Evolutionary conservation across 2,888 invertebrate species (phyloP), one percentile per base, ranked within the genome.

Genomic region (Pseudococcus viburni): DNA sequence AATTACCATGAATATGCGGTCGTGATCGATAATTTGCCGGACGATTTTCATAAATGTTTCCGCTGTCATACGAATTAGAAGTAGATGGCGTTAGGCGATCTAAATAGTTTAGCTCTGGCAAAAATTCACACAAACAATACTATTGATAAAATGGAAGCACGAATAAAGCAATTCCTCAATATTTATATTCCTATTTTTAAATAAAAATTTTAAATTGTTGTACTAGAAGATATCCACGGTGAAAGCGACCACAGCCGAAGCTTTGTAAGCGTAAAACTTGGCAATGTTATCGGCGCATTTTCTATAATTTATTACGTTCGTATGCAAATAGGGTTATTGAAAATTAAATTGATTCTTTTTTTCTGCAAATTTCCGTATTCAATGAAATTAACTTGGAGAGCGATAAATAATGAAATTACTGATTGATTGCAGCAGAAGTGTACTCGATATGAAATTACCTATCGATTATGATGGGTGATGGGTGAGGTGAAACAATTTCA

Each of bases 61-160:
- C 86, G 64, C 73, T 73, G 86, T 73, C 86, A 77, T 86, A 73
- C 22, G 86, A 86, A 86, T 73, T 86, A 86, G 86, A 86, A 86
- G 86, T 86, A 73, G 73, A 86, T 73, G 73, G 86, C 86, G 73
- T 86, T 73, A 86, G 86, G 86, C 86, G 86, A 73, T 86, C 77
- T 86, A 86, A 73, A 86, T 86, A 86, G 73, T 68, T 86, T 86
- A 86, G 86, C 86, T 86, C 73, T 86, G 86, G 46, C 73, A 86
- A 86, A 86, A 83, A 83, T 83, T 46, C 80, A 83, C 46, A 46
- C 80, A 83, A 83, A 83, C 17, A 19, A 42, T 68, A 68, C 9
- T 77, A 19, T 42, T 42, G n/a, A 83, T 46, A 46, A 83, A 7
- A 46, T 26, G 46, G 19, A 83, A 83, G 42, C 46, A 19, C 9